These are phyloP conservation scores for Hydrolagus colliei DNA, from an alignment of 2,797 vertebrate genomes.

Conservation along the genomic window DNA sequence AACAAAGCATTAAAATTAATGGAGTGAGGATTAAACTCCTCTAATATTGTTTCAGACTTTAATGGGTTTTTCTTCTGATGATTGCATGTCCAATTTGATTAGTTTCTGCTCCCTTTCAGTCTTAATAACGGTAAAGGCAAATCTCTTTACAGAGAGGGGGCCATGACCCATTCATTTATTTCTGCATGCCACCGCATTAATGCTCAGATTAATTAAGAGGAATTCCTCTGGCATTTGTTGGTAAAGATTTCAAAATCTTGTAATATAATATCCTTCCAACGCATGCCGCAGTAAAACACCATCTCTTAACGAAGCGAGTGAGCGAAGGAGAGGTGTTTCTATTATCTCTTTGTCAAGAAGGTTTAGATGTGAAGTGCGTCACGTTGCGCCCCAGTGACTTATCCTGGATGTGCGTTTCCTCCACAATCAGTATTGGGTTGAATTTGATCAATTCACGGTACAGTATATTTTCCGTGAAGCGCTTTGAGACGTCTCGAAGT, in stretches of 20 bases:
- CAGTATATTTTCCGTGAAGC: no score
- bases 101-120: constrained; percentile 35
- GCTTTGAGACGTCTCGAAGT: no score
- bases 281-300: not conserved
- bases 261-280: not conserved
- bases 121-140: constrained; percentile 27
- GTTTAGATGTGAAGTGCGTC: not conserved
- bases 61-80: constrained; percentile 42
- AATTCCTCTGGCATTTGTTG: constrained; percentile 14
- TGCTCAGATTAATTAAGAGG: constrained; percentile 24
- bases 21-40: constrained; percentile 42
- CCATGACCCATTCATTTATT: constrained; percentile 18
- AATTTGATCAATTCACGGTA: not conserved
- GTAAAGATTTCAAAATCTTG: not conserved
- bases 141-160: constrained; percentile 24
- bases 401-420: not conserved
- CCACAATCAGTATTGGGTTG: not conserved
- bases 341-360: not conserved
- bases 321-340: not conserved
- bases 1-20: constrained; percentile 45
- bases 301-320: not conserved
- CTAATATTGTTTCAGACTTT: constrained; percentile 36
- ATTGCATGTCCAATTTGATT: constrained; percentile 38
- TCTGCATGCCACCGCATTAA: constrained; percentile 19
- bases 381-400: not conserved